Percentiles rank a stretch among this genome's conserved stretches.
These are phyloP conservation scores for Amaurobius ferox DNA, from an alignment of 2,888 invertebrate genomes.

Conservation along the genomic window DNA sequence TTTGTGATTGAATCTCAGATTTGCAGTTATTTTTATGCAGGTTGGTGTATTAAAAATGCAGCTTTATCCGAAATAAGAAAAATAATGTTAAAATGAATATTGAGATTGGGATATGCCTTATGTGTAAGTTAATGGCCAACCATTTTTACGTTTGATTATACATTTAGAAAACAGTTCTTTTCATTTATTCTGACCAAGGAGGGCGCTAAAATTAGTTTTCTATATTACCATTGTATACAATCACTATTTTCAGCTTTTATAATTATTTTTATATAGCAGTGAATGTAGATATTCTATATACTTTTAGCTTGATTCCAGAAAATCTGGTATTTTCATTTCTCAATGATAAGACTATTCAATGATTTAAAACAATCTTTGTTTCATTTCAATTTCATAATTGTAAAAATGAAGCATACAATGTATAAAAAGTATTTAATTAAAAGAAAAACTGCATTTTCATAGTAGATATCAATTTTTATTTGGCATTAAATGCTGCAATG, in stretches of 20 bases:
- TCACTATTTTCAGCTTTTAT: slow-evolving; percentile 13
- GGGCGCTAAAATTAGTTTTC: slow-evolving; percentile 18
- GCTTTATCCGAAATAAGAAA: too few species aligned
- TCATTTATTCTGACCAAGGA: too few species aligned
- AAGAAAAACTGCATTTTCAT: slow-evolving; percentile 14
- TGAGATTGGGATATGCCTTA: too few species aligned
- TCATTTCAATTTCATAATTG: slow-evolving; percentile 14
- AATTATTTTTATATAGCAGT: slow-evolving; percentile 12
- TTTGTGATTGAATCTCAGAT: too few species aligned
- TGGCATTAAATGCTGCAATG: background rate
- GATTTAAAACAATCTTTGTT: background rate
- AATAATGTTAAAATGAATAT: too few species aligned
- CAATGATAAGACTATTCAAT: background rate
- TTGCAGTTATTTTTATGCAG: too few species aligned
- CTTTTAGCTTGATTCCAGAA: background rate
- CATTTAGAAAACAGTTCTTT: too few species aligned
- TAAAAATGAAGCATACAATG: slow-evolving; percentile 1
- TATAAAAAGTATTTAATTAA: slow-evolving; percentile 13
- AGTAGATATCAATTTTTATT: background rate
- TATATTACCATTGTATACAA: slow-evolving; percentile 3
- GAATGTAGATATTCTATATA: slow-evolving; percentile 5
- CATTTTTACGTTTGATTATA: too few species aligned
- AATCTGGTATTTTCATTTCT: background rate
- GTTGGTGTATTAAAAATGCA: too few species aligned
- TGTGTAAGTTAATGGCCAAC: too few species aligned